Percentiles rank a stretch among this genome's conserved stretches.
phyloP scores from a whole-genome alignment of 35 echinoderm and acorn worm genomes.

The Ptychodera flava region DNA sequence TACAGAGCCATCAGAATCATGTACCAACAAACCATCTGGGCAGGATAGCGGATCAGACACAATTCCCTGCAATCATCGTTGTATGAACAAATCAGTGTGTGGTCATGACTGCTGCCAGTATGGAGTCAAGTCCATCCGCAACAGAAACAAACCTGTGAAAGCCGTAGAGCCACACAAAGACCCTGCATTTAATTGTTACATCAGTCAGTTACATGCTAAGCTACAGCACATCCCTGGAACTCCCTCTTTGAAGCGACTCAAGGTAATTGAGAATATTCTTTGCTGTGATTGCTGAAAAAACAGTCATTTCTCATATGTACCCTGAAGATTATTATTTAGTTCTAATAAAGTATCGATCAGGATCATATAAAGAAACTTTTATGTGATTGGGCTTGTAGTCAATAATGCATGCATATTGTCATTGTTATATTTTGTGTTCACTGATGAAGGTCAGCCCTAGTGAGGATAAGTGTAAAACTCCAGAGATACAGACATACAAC shows the following conservation, averaged over 20 bases:
- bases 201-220: conserved; percentile 41
- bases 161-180: not conserved
- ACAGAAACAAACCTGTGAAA: not conserved
- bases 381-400: too few relatives aligned
- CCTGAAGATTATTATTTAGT: too few relatives aligned
- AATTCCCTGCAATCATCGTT: conserved; percentile 50
- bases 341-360: too few relatives aligned
- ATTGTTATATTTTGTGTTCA: too few relatives aligned
- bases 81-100: conserved; percentile 55
- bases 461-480: too few relatives aligned
- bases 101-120: conserved; percentile 66
- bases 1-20: too few relatives aligned
- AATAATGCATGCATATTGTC: too few relatives aligned
- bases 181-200: conserved; percentile 17
- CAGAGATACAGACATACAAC: too few relatives aligned
- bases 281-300: too few relatives aligned
- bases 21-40: conserved; percentile 4
- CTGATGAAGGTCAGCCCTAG: too few relatives aligned
- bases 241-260: conserved; percentile 36
- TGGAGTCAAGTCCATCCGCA: conserved; percentile 23
- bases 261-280: conserved; percentile 35
- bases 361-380: too few relatives aligned
- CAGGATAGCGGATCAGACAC: conserved; percentile 15
- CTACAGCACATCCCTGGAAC: conserved; percentile 19
- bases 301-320: too few relatives aligned